phyloP scores from a whole-genome alignment of 2,113 vertebrate genomes.

The Podarcis raffonei region DNA sequence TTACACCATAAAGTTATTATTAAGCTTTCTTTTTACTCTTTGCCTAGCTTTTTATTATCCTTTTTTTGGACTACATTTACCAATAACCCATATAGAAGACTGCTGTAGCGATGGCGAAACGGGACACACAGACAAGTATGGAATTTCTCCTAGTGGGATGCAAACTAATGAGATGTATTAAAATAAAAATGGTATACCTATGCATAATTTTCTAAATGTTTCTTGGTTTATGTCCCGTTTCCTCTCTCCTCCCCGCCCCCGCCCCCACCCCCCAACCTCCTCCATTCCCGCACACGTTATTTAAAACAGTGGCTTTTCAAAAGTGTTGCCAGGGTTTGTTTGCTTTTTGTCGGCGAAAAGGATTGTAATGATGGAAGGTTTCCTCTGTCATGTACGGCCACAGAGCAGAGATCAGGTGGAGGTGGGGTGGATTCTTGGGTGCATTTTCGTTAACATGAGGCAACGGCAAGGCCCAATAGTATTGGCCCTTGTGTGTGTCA shows the following conservation, averaged over 20 bases:
- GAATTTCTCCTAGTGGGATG: constrained; percentile 74
- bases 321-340: no score
- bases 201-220: constrained; percentile 74
- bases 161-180: constrained; percentile 80
- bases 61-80: constrained; percentile 76
- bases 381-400: not conserved
- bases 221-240: constrained; percentile 73
- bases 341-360: not conserved
- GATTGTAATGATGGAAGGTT: no score
- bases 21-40: constrained; percentile 82
- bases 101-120: constrained; percentile 69
- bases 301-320: constrained; percentile 57
- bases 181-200: constrained; percentile 81
- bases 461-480: not conserved
- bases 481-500: not conserved
- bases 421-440: not conserved
- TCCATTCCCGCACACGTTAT: constrained; percentile 51
- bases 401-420: not conserved
- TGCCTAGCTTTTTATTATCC: constrained; percentile 79
- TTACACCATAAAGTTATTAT: constrained; percentile 84
- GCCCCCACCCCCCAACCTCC: not conserved
- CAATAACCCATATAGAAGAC: constrained; percentile 75
- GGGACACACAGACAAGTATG: constrained; percentile 67
- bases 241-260: not conserved
- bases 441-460: not conserved